A percentile compares a stretch with the other conserved stretches of the same genome.
Conservation (phyloP, 2,888 invertebrate species). For the Geotrupes spiniger region DNA sequence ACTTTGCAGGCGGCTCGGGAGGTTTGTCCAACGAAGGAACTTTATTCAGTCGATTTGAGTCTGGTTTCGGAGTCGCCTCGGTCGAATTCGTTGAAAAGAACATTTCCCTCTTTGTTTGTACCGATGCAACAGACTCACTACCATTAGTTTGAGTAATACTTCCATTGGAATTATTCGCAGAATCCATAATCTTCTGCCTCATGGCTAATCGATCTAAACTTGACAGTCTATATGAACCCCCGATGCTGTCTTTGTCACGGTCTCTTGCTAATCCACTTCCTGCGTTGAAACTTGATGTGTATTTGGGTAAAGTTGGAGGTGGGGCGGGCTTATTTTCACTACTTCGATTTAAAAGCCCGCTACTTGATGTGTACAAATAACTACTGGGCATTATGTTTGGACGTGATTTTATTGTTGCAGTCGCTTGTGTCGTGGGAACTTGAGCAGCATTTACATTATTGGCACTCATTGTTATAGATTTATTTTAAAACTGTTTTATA, state of each 20-base stretch:
- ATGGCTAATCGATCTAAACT: constrained; percentile 80
- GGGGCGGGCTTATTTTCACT: constrained; percentile 64
- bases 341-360: constrained; percentile 58
- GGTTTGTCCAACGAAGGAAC: constrained; percentile 55
- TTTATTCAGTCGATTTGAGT: constrained; percentile 42
- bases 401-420: constrained; percentile 50
- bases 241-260: constrained; percentile 65
- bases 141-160: constrained; percentile 54
- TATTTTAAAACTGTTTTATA: constrained; percentile 7
- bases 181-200: constrained; percentile 75
- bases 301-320: constrained; percentile 76
- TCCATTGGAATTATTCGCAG: constrained; percentile 39
- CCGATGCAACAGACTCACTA: constrained; percentile 56
- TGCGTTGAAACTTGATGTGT: constrained; percentile 74
- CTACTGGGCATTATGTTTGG: constrained; percentile 57
- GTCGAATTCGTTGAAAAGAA: constrained; percentile 70
- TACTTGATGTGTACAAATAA: constrained; percentile 63
- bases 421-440: constrained; percentile 44
- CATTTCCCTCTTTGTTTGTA: constrained; percentile 82
- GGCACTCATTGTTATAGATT: constrained; percentile 44
- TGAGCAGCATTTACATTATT: constrained; percentile 47
- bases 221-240: constrained; percentile 75
- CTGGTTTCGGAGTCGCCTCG: constrained; percentile 38
- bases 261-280: constrained; percentile 62
- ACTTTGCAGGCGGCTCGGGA: constrained; percentile 49